Percentiles rank a stretch among this genome's conserved stretches.
Evolutionary conservation across 2,113 vertebrate species (phyloP).

Genomic region (Phrynocephalus versicolor): DNA sequence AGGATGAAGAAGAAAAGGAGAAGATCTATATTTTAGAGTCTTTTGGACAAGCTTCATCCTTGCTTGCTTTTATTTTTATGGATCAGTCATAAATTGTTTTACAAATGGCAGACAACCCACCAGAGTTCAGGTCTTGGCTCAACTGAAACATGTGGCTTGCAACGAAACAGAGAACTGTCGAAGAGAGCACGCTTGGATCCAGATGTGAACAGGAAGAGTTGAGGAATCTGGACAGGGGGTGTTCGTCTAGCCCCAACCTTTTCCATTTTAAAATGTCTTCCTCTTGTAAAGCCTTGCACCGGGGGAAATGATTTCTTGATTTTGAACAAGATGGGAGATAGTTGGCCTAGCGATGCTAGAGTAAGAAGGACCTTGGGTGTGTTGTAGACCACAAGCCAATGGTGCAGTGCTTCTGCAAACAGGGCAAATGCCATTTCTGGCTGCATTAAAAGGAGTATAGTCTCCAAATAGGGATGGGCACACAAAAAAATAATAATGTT

Average conservation of each 20-base stretch:
- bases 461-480: too few species aligned
- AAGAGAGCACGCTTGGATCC: neutral
- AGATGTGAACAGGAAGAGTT: neutral
- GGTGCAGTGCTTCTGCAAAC: too few species aligned
- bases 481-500: too few species aligned
- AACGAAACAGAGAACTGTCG: accelerated
- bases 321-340: neutral
- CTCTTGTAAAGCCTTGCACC: neutral
- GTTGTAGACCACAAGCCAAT: too few species aligned
- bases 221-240: neutral
- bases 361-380: too few species aligned
- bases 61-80: constrained; percentile 6
- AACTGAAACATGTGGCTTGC: neutral
- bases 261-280: neutral
- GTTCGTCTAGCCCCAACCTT: neutral
- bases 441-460: too few species aligned
- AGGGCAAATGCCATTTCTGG: too few species aligned
- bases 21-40: constrained; percentile 34
- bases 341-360: too few species aligned
- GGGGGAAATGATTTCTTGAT: neutral
- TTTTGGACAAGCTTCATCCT: constrained; percentile 31
- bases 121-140: neutral
- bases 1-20: neutral
- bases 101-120: accelerated
- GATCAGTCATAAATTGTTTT: accelerated